A percentile compares a stretch with the other conserved stretches of the same genome.
phyloP scores from a whole-genome alignment of 2,888 invertebrate genomes.

The Alloplasta piceator region DNA sequence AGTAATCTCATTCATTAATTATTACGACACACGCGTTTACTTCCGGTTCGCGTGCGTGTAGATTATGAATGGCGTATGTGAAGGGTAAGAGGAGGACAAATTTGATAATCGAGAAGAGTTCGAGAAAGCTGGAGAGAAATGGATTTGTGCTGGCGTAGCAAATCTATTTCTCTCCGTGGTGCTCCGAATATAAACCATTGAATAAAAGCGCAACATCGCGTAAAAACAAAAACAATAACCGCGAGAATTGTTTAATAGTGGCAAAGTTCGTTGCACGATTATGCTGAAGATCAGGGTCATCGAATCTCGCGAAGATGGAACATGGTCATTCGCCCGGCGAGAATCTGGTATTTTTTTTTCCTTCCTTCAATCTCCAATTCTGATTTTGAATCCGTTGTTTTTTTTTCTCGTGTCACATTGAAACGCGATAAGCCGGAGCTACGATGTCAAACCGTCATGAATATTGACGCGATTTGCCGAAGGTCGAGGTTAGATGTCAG shows the following conservation, averaged over 20 bases:
- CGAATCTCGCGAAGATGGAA: slow-evolving; percentile 68
- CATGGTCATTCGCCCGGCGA: slow-evolving; percentile 73
- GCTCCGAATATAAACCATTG: no score
- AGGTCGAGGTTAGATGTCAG: slow-evolving; percentile 64
- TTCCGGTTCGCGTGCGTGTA: slow-evolving; percentile 31
- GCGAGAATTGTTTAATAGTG: slow-evolving; percentile 22
- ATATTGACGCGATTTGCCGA: slow-evolving; percentile 47
- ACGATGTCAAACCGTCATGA: slow-evolving; percentile 34
- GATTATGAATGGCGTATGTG: not conserved
- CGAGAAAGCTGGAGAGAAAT: no score
- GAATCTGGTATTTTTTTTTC: slow-evolving; percentile 70
- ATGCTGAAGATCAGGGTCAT: slow-evolving; percentile 52
- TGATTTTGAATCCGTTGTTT: not conserved
- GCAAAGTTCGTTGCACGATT: slow-evolving; percentile 58
- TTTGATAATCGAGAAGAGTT: slow-evolving; percentile 54
- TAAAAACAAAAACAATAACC: not conserved
- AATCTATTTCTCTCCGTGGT: no score
- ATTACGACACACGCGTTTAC: slow-evolving; percentile 34
- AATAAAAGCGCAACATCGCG: not conserved
- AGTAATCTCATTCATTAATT: slow-evolving; percentile 50
- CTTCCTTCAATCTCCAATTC: not conserved
- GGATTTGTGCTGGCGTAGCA: no score
- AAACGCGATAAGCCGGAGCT: slow-evolving; percentile 35
- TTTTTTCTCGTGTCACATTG: not conserved
- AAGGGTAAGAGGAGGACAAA: slow-evolving; percentile 18